These are phyloP conservation scores for Mechanitis mazaeus DNA, from an alignment of 2,888 invertebrate species.

Conservation along the genomic window DNA sequence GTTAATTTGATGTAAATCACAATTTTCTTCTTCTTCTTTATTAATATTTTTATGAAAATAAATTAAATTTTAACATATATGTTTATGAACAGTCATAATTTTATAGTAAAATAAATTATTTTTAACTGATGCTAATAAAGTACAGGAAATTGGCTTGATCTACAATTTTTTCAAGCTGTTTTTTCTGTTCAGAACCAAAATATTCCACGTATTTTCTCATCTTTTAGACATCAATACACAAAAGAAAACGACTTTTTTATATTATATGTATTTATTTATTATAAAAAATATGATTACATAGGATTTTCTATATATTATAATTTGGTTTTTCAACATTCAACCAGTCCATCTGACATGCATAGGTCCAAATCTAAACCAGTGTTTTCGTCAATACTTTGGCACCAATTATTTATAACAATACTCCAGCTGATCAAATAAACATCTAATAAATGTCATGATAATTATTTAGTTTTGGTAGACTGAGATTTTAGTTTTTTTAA, in stretches of 20 bases:
- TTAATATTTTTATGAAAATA: too few species aligned
- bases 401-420: slow-evolving; percentile 47
- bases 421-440: slow-evolving; percentile 18
- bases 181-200: too few species aligned
- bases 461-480: slow-evolving; percentile 11
- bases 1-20: too few species aligned
- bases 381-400: slow-evolving; percentile 53
- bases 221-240: neutral
- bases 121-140: too few species aligned
- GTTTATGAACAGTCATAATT: too few species aligned
- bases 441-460: slow-evolving; percentile 17
- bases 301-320: slow-evolving; percentile 18
- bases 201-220: neutral
- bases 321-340: slow-evolving; percentile 20
- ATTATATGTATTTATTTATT: slow-evolving; percentile 27
- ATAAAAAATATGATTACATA: slow-evolving; percentile 39
- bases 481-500: slow-evolving; percentile 14
- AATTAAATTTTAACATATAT: too few species aligned
- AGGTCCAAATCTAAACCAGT: slow-evolving; percentile 16
- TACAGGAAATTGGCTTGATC: too few species aligned
- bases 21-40: too few species aligned
- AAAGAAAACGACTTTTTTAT: slow-evolving; percentile 16
- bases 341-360: slow-evolving; percentile 22
- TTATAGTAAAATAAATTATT: too few species aligned
- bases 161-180: too few species aligned